Evolutionary conservation across 2,888 invertebrate species (phyloP), one percentile per base, ranked within the genome.

Genomic region (Tuta absoluta): DNA sequence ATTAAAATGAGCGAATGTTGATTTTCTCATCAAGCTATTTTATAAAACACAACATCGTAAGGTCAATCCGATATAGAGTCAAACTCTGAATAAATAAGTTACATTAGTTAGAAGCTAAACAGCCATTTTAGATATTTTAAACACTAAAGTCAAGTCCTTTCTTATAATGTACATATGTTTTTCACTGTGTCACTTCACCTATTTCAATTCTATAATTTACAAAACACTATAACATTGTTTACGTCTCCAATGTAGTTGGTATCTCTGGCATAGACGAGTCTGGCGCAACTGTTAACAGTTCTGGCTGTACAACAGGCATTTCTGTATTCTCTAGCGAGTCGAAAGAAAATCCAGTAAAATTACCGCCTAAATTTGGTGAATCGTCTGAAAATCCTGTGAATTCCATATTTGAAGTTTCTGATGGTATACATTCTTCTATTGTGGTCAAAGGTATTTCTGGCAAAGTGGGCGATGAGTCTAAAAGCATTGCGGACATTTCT

Each of bases 401-500:
- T 2, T 51, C 51, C 12, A 51, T 2, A 23, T 5, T 7, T 53
- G 2, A 23, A 0, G 21, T 4, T 24, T 53, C 23, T 4, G 51
- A 53, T 23, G 23, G 23, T 23, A 53, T 21, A 23, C 14, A 23
- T 24, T 49, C 49, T 21, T 49, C 49, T 49, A 21, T 49, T 21
- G 49, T 23, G 11, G 49, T 49, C 21, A 23, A 49, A 5, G 49
- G 21, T 21, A 53, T 53, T n/a, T 53, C 53, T 12, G 53, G 28
- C 12, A 53, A 14, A 21, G 51, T 3, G 12, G 51, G 23, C 24
- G 53, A 3, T 49, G 23, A 12, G 23, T 23, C 51, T 21, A 53
- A 24, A 14, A 53, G 23, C 51, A 56, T 33, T 24, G 33, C 28
- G 10, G 56, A 56, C 51, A 53, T 53, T 56, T 56, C 56, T 33